Conservation (phyloP, 2,888 invertebrate genomes). For the Synergus laeviventris region DNA sequence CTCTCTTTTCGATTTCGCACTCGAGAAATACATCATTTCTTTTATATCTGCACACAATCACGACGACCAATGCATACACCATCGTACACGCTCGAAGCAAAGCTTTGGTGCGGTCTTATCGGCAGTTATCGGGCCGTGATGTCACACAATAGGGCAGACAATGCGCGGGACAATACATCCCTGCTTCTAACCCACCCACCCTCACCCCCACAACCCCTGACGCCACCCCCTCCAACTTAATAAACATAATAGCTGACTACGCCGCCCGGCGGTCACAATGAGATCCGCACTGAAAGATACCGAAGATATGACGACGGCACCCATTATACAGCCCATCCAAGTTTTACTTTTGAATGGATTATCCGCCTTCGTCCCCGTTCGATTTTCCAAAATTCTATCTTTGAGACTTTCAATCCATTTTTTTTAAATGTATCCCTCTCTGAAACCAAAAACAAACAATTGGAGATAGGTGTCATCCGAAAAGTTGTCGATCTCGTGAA, state of each 20-base stretch:
- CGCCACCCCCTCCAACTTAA: slow-evolving; percentile 70
- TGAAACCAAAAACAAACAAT: no score
- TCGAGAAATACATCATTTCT: slow-evolving; percentile 46
- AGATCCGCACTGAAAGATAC: slow-evolving; percentile 70
- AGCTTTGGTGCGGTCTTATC: slow-evolving; percentile 74
- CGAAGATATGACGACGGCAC: slow-evolving; percentile 68
- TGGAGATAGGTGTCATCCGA: no score
- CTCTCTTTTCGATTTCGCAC: slow-evolving; percentile 29
- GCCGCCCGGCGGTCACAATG: slow-evolving; percentile 71
- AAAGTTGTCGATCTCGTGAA: no score
- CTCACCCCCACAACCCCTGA: slow-evolving; percentile 55
- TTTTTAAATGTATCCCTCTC: background rate
- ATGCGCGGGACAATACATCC: slow-evolving; percentile 75
- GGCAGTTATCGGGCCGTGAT: slow-evolving; percentile 76
- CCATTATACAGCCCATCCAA: slow-evolving; percentile 63
- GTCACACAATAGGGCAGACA: slow-evolving; percentile 76
- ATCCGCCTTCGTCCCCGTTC: slow-evolving; percentile 43
- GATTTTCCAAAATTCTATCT: background rate
- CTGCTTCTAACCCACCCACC: slow-evolving; percentile 55
- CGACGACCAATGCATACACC: slow-evolving; percentile 50
- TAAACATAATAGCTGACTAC: slow-evolving; percentile 75
- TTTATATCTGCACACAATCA: slow-evolving; percentile 54
- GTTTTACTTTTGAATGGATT: slow-evolving; percentile 64
- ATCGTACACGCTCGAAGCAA: slow-evolving; percentile 51
- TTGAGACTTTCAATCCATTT: background rate